Base-by-base conservation (phyloP, 2,888 invertebrate species). In the Rhagium mordax region DNA sequence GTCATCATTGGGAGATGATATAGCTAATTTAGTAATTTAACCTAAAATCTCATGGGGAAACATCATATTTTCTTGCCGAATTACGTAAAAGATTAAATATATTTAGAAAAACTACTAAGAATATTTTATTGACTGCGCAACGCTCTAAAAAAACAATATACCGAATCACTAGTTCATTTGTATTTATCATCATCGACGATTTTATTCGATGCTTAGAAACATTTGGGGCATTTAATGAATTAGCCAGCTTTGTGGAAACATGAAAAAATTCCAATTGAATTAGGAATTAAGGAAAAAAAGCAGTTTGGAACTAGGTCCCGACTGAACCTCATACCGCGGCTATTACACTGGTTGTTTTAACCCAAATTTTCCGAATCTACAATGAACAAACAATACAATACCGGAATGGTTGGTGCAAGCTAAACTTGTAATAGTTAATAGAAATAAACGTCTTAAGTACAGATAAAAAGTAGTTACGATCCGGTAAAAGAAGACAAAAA, bases 401-500 rank as follows among this genome's bases (percentile, higher is more conserved):
- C 13, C 59, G 10, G 33, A 33, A 59, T 48, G 61, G 21, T 21
- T 13, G n/a, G 41, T 47, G 24, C 47, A 61, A 61, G 61, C 21
- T 21, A 21, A 61, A 61, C 41, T 61, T 61, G 47, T 20, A 66
- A 29, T 55, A 33, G 53, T 75, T 74, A 74, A 74, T 62, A 71
- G 72, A 76, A 77, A 74, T 77, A 74, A 74, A 72, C 70, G 70
- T 47, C 62, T 67, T 66, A 73, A 74, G 69, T 33, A 59, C 67
- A 55, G 33, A 70, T 70, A 77, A 75, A 71, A 71, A 75, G 33
- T 65, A 64, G 60, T 65, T 61, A 55, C 48, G 64, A 68, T 71
- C 66, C 62, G 49, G 48, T 53, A 72, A 79, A 74, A 74, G 76
- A 78, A 76, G 74, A 80, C 78, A 83, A 82, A 83, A 84, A 82